phyloP scores from a whole-genome alignment of 2,888 invertebrate genomes.

The Polyommatus icarus region DNA sequence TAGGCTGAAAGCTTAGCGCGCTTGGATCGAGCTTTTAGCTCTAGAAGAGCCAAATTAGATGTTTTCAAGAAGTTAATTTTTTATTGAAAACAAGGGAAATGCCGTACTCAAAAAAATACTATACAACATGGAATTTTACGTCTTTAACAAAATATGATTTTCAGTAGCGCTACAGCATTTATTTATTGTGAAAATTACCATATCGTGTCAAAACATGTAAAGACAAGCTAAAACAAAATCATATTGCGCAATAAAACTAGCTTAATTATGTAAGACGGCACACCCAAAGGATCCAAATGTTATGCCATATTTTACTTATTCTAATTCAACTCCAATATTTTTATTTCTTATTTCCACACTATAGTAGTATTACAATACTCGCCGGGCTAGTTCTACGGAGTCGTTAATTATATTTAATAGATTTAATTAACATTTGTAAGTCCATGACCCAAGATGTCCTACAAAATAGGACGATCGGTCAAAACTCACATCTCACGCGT shows the following conservation, averaged over 20 bases:
- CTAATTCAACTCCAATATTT: neutral
- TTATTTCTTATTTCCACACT: conserved; percentile 23
- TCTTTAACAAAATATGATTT: too few species aligned
- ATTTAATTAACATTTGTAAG: conserved; percentile 24
- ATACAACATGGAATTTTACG: too few species aligned
- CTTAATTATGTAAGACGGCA: conserved; percentile 2
- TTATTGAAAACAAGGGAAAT: too few species aligned
- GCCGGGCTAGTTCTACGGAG: neutral
- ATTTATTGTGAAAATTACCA: neutral
- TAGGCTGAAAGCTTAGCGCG: too few species aligned
- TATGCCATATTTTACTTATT: conserved; percentile 5
- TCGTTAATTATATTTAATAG: conserved; percentile 6
- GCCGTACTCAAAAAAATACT: too few species aligned
- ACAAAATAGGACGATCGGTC: conserved; percentile 26
- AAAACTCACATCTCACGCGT: neutral
- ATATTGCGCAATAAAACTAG: neutral
- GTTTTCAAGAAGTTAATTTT: too few species aligned
- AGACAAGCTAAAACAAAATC: neutral
- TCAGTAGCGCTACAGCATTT: too few species aligned
- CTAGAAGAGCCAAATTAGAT: too few species aligned
- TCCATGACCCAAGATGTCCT: conserved; percentile 24
- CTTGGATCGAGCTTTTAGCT: too few species aligned
- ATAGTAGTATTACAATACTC: conserved; percentile 24
- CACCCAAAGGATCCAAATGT: neutral
- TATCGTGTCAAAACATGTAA: neutral